phyloP scores from a whole-genome alignment of 2,113 vertebrate genomes.

The Zosterops japonicus region DNA sequence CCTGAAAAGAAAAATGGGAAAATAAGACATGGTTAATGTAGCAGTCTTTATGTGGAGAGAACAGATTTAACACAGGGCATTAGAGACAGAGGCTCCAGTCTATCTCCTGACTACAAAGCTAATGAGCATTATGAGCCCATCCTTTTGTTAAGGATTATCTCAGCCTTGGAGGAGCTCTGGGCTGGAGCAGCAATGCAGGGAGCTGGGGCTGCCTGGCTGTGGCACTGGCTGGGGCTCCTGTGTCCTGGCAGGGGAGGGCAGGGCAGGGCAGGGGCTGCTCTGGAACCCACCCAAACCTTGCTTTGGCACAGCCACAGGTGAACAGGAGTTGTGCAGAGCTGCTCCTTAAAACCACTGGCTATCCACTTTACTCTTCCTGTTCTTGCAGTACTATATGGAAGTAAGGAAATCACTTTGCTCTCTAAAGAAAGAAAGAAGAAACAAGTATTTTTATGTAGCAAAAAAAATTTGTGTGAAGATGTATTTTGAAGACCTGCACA shows the following conservation, averaged over 20 bases:
- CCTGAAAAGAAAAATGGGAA: constrained; percentile 56
- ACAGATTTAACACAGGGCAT: constrained; percentile 40
- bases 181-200: neutral
- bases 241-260: neutral
- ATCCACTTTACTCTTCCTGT: neutral
- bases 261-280: neutral
- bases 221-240: neutral
- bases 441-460: neutral
- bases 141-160: neutral
- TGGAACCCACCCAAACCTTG: neutral
- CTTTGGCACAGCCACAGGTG: neutral
- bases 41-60: constrained; percentile 41
- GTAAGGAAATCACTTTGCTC: neutral
- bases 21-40: constrained; percentile 60
- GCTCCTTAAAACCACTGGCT: neutral
- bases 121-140: neutral
- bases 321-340: neutral
- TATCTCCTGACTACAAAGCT: neutral
- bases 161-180: neutral
- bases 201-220: neutral
- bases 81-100: neutral
- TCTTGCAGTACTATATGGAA: neutral
- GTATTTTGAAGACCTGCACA: neutral
- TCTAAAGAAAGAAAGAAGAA: neutral
- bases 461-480: neutral